Percentiles rank a stretch among this genome's conserved stretches.
Conservation (phyloP, 2,797 vertebrate genomes). For the Amniataba percoides region DNA sequence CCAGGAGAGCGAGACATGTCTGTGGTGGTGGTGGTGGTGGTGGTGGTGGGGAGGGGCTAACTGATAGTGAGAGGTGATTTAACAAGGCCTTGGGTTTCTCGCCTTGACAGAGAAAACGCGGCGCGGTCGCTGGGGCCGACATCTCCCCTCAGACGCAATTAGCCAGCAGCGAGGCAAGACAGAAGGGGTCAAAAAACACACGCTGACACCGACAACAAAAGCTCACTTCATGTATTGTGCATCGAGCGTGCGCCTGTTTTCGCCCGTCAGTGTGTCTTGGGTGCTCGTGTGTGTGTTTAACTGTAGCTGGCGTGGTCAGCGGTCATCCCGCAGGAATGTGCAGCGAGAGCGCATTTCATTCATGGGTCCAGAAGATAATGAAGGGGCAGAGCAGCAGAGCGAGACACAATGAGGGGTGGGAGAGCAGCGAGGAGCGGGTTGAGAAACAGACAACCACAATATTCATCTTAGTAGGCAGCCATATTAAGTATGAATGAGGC, state of each 20-base stretch:
- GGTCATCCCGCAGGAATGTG: constrained; percentile 81
- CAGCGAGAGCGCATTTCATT: constrained; percentile 78
- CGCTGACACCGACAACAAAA: constrained; percentile 43
- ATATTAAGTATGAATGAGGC: constrained; percentile 74
- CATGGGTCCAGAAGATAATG: constrained; percentile 73
- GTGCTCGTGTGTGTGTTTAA: constrained; percentile 53
- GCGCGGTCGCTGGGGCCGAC: constrained; percentile 34
- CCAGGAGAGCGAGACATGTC: constrained; percentile 43
- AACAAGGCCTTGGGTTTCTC: constrained; percentile 66
- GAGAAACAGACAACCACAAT: constrained; percentile 66
- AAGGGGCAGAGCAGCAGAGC: constrained; percentile 70
- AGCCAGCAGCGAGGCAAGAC: constrained; percentile 56
- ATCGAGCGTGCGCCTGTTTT: constrained; percentile 28
- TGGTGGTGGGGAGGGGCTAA: constrained; percentile 12
- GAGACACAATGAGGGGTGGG: constrained; percentile 74
- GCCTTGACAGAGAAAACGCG: constrained; percentile 31
- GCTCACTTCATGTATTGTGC: constrained; percentile 44
- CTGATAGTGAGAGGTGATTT: constrained; percentile 72
- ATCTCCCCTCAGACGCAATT: constrained; percentile 72
- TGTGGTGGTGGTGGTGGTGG: not conserved
- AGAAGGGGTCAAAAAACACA: constrained; percentile 47
- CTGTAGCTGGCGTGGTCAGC: constrained; percentile 66
- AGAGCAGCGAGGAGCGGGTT: constrained; percentile 48
- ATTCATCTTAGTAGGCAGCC: constrained; percentile 70
- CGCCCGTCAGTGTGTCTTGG: constrained; percentile 23